Conservation (phyloP, 2,888 invertebrate genomes). For the Ctenicera cuprea region DNA sequence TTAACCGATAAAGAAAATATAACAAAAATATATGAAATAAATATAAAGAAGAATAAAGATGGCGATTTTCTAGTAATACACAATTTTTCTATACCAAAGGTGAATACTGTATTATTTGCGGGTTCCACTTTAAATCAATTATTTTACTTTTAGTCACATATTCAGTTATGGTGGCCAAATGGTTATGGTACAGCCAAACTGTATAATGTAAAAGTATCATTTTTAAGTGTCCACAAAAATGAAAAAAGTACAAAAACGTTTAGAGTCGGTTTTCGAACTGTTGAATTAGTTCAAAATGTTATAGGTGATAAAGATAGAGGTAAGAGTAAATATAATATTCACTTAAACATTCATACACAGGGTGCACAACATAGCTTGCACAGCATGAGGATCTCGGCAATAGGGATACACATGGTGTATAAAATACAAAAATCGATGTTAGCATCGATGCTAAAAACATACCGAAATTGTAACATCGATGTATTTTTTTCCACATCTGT, state of each 20-base stretch:
- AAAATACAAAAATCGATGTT: no score
- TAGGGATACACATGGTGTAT: no score
- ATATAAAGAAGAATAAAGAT: background rate
- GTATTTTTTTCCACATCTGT: no score
- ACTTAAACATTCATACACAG: background rate
- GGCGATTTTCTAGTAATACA: slow-evolving; percentile 1
- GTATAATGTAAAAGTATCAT: slow-evolving; percentile 80
- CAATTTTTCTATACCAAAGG: background rate
- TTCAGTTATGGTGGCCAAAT: slow-evolving; percentile 95
- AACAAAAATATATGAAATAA: background rate
- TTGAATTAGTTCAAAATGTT: slow-evolving; percentile 87
- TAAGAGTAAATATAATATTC: background rate
- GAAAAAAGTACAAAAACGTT: slow-evolving; percentile 73
- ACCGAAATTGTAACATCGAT: no score
- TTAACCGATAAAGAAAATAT: background rate
- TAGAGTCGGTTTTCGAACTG: slow-evolving; percentile 89
- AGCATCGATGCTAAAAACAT: no score
- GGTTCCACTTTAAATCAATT: background rate
- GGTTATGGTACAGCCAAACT: slow-evolving; percentile 89
- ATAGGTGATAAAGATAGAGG: slow-evolving; percentile 67
- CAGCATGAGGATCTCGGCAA: no score
- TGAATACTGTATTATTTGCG: background rate
- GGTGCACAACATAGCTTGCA: no score
- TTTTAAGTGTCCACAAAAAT: slow-evolving; percentile 69
- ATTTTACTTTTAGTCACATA: slow-evolving; percentile 72